A percentile compares a stretch with the other conserved stretches of the same genome.
These are phyloP conservation scores for Cheilinus undulatus DNA, from an alignment of 2,113 vertebrate genomes.

Conservation along the genomic window DNA sequence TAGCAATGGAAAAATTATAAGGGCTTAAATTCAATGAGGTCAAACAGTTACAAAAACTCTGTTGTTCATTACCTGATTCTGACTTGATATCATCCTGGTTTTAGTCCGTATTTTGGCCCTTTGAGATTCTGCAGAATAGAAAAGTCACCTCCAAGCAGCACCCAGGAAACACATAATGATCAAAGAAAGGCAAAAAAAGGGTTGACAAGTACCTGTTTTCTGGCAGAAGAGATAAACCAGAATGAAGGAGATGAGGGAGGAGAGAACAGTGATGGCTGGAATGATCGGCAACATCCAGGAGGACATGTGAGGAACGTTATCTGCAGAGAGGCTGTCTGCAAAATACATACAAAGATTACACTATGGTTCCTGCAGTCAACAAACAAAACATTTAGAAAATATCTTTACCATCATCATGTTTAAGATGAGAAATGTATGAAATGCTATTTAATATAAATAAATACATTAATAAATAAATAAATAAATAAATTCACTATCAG, in stretches of 20 bases:
- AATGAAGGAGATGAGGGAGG: constrained; percentile 30
- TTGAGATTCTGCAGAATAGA: constrained; percentile 27
- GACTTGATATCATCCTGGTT: background rate
- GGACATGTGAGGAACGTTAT: background rate
- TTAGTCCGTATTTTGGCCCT: background rate
- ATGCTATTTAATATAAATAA: too few species aligned
- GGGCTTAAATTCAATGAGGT: background rate
- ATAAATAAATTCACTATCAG: too few species aligned
- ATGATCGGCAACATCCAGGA: constrained; percentile 50
- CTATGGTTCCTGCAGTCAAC: too few species aligned
- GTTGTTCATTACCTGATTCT: constrained; percentile 30
- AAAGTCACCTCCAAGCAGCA: too few species aligned
- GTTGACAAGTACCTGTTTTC: constrained; percentile 40
- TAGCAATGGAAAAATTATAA: background rate
- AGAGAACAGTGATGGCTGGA: constrained; percentile 33
- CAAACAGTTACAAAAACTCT: too few species aligned
- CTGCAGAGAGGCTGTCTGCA: background rate
- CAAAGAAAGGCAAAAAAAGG: background rate
- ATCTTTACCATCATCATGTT: too few species aligned
- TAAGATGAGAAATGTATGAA: too few species aligned
- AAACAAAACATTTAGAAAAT: too few species aligned
- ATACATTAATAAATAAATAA: too few species aligned
- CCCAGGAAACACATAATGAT: too few species aligned
- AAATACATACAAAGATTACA: background rate
- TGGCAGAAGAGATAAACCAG: constrained; percentile 28